Percentiles rank a stretch among this genome's conserved stretches.
phyloP scores from a whole-genome alignment of 2,797 vertebrate species.

The Pantherophis vulpinus region DNA sequence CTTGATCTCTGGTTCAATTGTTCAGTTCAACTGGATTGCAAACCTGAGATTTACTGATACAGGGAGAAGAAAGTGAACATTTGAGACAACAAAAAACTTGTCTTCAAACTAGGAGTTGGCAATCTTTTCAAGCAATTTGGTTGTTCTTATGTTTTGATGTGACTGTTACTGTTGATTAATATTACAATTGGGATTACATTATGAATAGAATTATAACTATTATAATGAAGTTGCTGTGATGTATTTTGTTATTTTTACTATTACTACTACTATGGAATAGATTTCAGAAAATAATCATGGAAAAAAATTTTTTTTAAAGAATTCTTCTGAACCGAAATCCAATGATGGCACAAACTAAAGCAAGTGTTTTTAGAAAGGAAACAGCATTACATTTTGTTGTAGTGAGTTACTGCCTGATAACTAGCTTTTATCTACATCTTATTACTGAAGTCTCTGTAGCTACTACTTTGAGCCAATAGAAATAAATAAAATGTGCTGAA shows the following conservation, averaged over 20 bases:
- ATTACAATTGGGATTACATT: background rate
- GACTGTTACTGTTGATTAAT: background rate
- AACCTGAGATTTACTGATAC: background rate
- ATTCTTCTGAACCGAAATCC: background rate
- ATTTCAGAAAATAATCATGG: background rate
- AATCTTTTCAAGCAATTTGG: background rate
- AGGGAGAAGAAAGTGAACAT: background rate
- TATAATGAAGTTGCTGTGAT: background rate
- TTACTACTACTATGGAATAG: background rate
- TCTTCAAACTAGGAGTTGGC: background rate
- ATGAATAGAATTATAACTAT: background rate
- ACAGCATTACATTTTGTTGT: background rate
- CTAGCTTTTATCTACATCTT: background rate
- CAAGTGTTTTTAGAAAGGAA: background rate
- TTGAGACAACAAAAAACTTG: background rate
- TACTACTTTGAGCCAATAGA: background rate
- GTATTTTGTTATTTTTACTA: background rate
- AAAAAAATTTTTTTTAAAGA: background rate
- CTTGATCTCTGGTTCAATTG: background rate
- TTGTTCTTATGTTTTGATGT: background rate
- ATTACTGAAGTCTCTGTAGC: background rate
- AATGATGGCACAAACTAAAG: background rate
- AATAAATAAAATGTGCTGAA: background rate
- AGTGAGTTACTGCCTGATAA: background rate
- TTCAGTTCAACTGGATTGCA: background rate